phyloP scores from a whole-genome alignment of 2,888 invertebrate genomes.

The Perdita meconis region DNA sequence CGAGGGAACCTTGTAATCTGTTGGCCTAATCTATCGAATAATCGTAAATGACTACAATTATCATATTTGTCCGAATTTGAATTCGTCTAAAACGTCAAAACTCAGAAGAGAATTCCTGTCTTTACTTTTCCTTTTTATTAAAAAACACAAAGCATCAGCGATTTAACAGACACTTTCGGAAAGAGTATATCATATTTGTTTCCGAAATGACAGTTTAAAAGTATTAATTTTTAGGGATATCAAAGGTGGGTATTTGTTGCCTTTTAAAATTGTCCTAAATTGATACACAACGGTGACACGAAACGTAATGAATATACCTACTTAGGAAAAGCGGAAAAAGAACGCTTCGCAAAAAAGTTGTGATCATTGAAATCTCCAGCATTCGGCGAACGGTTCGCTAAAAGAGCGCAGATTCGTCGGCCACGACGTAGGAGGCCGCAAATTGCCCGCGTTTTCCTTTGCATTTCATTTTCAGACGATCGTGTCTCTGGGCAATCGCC shows the following conservation, averaged over 20 bases:
- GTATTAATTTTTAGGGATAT: no score
- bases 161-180: not conserved
- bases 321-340: not conserved
- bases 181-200: not conserved
- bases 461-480: slow-evolving; percentile 57
- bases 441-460: slow-evolving; percentile 59
- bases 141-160: not conserved
- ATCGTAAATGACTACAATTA: not conserved
- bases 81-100: not conserved
- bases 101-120: no score
- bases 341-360: slow-evolving; percentile 14
- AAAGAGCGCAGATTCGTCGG: not conserved
- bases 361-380: slow-evolving; percentile 42
- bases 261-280: no score
- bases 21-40: not conserved
- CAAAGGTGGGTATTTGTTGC: no score
- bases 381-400: slow-evolving; percentile 14
- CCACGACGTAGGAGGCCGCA: slow-evolving; percentile 3
- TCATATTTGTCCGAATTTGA: not conserved
- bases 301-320: no score
- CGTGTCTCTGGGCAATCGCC: slow-evolving; percentile 62
- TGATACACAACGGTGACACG: no score
- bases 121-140: not conserved
- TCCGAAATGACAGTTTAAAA: not conserved
- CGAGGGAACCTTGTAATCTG: not conserved